phyloP scores from a whole-genome alignment of 2,113 vertebrate genomes.

The Sinosuthora webbiana region DNA sequence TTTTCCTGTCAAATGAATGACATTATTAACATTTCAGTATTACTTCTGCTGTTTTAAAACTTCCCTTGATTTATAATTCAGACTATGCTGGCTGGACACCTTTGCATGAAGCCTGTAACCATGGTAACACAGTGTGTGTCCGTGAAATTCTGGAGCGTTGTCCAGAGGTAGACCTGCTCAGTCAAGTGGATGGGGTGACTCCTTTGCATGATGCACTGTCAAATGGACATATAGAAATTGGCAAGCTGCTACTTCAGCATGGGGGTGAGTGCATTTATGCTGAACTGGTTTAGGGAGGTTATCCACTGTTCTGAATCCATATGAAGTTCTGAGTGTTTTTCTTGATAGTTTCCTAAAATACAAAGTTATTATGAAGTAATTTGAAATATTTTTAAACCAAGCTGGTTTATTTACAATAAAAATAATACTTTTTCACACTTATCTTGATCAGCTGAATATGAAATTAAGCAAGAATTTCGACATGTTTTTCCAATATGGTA shows the following conservation, averaged over 20 bases:
- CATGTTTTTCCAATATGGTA: neutral
- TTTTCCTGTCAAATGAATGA: neutral
- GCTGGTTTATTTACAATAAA: conserved; percentile 47
- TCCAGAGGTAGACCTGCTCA: conserved; percentile 85
- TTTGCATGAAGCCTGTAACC: conserved; percentile 96
- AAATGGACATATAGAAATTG: conserved; percentile 88
- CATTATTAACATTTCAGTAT: conserved; percentile 35
- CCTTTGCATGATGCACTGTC: conserved; percentile 90
- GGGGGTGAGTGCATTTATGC: conserved; percentile 81
- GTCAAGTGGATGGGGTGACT: conserved; percentile 89
- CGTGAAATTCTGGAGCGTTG: conserved; percentile 85
- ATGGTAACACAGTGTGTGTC: conserved; percentile 91
- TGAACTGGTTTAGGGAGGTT: conserved; percentile 60
- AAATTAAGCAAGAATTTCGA: conserved; percentile 14
- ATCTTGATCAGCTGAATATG: conserved; percentile 18
- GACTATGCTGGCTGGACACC: conserved; percentile 97
- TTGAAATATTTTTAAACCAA: conserved; percentile 43
- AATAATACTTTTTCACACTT: conserved; percentile 38
- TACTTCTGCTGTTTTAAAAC: conserved; percentile 74
- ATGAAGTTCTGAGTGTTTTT: conserved; percentile 16
- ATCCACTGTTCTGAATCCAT: conserved; percentile 14
- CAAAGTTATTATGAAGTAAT: neutral
- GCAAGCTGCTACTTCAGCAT: conserved; percentile 87
- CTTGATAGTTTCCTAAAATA: conserved; percentile 14
- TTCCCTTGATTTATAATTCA: conserved; percentile 83